Evolutionary conservation across 2,888 invertebrate species (phyloP), one percentile per base, ranked within the genome.

Genomic region (Dryadula phaetusa): DNA sequence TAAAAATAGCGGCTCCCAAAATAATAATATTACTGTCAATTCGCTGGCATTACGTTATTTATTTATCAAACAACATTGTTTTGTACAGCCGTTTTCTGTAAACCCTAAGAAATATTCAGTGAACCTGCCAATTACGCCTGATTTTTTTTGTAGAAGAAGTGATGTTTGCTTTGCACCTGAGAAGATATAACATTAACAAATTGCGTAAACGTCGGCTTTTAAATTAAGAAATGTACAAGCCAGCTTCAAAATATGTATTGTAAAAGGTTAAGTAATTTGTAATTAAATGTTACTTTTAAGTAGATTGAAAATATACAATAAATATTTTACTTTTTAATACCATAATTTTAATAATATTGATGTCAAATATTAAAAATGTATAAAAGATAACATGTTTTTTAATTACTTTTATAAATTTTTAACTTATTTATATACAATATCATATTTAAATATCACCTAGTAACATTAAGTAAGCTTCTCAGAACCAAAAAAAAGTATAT

Each of bases 1-100:
- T 56, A 40, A 56, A 37, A 56, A 22, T n/a, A 25, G 56, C 2
- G 37, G 8, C 16, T 16, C 37, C 22, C 56, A 22, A 40, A 56
- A 56, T 56, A 25, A 16, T 56, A n/a, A 25, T 25, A 56, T 25
- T 56, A 56, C 40, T 56, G 25, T 40, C 56, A 56, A 56, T 56
- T 56, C 25, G 22, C 1, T 40, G 4, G 22, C 22, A 22, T 4
- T 56, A 22, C 22, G n/a, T 20, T 54, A 37, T 37, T 54, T 37
- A 54, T 37, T 37, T 54, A n/a, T 40, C 10, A 37, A 40, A 56
- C 40, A 56, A 56, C 16, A 52, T 16, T 10, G 28, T 28, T 22
- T 40, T 56, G 22, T 25, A 40, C 40, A 40, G 28, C 2, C 16
- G 28, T 52, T 52, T 28, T 10, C 52, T 32, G 16, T 28, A 28